Percentiles rank a stretch among this genome's conserved stretches.
These are phyloP conservation scores for Tachina lurida DNA, from an alignment of 2,888 invertebrate genomes.

Conservation along the genomic window DNA sequence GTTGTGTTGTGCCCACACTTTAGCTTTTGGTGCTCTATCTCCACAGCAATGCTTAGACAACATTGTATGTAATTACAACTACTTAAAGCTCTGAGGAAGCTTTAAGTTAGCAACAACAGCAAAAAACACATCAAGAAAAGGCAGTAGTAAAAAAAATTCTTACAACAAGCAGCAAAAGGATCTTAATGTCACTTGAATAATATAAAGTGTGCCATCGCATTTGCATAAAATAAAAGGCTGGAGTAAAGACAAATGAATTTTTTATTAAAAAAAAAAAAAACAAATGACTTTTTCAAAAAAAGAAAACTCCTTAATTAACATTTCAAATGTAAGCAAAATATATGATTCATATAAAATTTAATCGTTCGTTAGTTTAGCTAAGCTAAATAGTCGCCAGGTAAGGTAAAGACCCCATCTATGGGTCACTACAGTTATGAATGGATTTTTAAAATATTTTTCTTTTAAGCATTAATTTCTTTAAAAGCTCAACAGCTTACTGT, in stretches of 20 bases:
- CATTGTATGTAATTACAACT: conserved; percentile 49
- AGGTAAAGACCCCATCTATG: no score
- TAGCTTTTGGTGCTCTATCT: conserved; percentile 33
- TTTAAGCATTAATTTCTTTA: no score
- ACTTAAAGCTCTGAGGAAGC: conserved; percentile 48
- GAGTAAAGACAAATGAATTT: conserved; percentile 3
- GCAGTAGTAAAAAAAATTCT: background rate
- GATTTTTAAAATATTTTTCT: no score
- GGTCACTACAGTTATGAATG: no score
- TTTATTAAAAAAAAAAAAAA: background rate
- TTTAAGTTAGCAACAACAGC: background rate
- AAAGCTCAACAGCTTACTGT: no score
- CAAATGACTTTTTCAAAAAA: background rate
- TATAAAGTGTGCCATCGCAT: conserved; percentile 39
- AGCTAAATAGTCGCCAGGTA: no score
- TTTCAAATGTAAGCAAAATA: no score
- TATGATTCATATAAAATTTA: no score
- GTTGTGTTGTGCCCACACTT: conserved; percentile 33
- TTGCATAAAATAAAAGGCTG: conserved; percentile 28
- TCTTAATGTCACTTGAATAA: conserved; percentile 49
- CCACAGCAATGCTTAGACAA: conserved; percentile 50
- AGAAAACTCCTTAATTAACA: no score
- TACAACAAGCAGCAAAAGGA: background rate
- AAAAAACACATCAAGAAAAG: background rate
- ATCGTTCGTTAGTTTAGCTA: no score